These are phyloP conservation scores for Zalophus californianus DNA, from an alignment of 2,797 vertebrate species.

Conservation along the genomic window DNA sequence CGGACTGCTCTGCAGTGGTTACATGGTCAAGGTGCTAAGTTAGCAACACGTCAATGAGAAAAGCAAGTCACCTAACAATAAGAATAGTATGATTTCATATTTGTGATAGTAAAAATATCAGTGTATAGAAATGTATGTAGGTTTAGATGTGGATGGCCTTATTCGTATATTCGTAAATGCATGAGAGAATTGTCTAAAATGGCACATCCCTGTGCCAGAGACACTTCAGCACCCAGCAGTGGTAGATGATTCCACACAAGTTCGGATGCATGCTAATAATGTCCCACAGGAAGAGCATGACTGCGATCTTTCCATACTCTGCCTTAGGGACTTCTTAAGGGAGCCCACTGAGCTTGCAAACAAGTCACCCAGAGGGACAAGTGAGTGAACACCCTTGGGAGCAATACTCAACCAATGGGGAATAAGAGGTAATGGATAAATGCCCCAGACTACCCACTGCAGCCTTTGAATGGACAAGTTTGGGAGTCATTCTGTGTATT, in stretches of 20 bases:
- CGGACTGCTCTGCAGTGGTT: background rate
- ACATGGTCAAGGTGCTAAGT: background rate
- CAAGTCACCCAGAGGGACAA: background rate
- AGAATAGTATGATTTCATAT: background rate
- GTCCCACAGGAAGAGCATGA: background rate
- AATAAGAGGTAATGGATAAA: background rate
- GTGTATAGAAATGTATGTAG: background rate
- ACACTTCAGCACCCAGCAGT: background rate
- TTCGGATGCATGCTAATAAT: background rate
- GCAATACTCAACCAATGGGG: background rate
- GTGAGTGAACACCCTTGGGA: background rate
- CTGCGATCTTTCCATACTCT: background rate
- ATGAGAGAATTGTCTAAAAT: background rate
- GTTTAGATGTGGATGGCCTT: background rate
- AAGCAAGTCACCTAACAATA: slow-evolving; percentile 11
- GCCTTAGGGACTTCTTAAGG: background rate
- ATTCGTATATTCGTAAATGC: background rate
- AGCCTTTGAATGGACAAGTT: background rate
- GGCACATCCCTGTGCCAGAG: background rate
- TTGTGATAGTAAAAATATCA: slow-evolving; percentile 23
- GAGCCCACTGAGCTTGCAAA: background rate
- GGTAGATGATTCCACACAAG: background rate
- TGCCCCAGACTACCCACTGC: background rate
- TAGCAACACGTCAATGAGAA: slow-evolving; percentile 7
- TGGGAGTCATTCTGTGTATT: background rate